Percentiles rank a stretch among this genome's conserved stretches.
Conservation (phyloP, 2,888 invertebrate genomes). For the Helicoverpa assulta region DNA sequence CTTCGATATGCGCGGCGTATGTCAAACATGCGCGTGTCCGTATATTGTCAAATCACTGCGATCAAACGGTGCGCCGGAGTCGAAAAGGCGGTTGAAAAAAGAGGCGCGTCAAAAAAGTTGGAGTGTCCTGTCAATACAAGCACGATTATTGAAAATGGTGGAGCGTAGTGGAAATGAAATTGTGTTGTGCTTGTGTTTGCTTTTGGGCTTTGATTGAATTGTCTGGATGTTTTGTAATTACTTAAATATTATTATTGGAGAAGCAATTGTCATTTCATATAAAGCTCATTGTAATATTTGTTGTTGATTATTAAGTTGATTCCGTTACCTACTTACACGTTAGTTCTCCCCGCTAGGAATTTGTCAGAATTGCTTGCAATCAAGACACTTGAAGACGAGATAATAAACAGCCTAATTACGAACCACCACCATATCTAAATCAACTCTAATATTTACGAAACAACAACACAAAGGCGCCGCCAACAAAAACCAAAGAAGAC, state of each 20-base stretch:
- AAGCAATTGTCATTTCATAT: too few species aligned
- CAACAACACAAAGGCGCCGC: not conserved
- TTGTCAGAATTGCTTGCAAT: too few species aligned
- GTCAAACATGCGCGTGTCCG: conserved; percentile 77
- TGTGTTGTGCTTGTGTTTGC: conserved; percentile 60
- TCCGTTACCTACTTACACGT: too few species aligned
- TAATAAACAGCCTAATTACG: too few species aligned
- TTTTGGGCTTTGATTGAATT: conserved; percentile 47
- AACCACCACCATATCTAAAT: too few species aligned
- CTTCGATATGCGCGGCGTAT: conserved; percentile 80
- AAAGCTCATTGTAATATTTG: too few species aligned
- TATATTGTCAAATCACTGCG: conserved; percentile 86
- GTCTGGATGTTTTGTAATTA: not conserved
- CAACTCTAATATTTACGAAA: not conserved
- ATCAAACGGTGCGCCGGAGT: conserved; percentile 82
- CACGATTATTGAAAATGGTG: conserved; percentile 73
- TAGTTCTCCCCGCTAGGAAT: too few species aligned
- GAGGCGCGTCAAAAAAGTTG: conserved; percentile 56
- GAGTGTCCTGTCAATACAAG: conserved; percentile 81
- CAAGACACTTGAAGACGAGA: too few species aligned
- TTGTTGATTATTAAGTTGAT: too few species aligned
- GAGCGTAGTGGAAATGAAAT: conserved; percentile 67
- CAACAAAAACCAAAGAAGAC: conserved; percentile 2
- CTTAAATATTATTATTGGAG: not conserved
- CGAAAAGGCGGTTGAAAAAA: conserved; percentile 66